Percentiles rank a stretch among this genome's conserved stretches.
These are phyloP conservation scores for Trypoxylus dichotomus DNA, from an alignment of 1,140 invertebrate species.

Conservation along the genomic window DNA sequence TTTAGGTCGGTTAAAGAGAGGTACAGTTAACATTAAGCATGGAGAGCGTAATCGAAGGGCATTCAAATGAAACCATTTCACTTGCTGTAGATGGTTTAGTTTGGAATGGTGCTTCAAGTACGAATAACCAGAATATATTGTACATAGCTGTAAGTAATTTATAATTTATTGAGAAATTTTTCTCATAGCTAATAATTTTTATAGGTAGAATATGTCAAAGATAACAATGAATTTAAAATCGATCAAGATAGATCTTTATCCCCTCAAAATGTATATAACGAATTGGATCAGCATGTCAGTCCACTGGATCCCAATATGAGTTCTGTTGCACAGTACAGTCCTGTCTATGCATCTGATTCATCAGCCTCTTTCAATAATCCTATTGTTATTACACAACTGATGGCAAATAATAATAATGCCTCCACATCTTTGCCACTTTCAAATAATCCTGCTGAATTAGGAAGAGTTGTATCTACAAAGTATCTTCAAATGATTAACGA, in stretches of 20 bases:
- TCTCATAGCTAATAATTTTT: not conserved
- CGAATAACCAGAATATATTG: slow-evolving; percentile 37
- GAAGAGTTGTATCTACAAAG: slow-evolving; percentile 19
- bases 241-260: slow-evolving; percentile 45
- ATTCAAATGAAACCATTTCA: slow-evolving; percentile 31
- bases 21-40: slow-evolving; percentile 30
- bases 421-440: slow-evolving; percentile 4
- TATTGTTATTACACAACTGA: slow-evolving; percentile 56
- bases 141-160: slow-evolving; percentile 47
- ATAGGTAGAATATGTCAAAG: slow-evolving; percentile 61
- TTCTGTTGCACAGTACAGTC: slow-evolving; percentile 60
- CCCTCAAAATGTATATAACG: slow-evolving; percentile 52
- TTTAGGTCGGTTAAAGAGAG: not conserved
- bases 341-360: slow-evolving; percentile 54
- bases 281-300: slow-evolving; percentile 60
- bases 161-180: not conserved
- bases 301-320: slow-evolving; percentile 64
- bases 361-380: slow-evolving; percentile 57
- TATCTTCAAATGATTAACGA: slow-evolving; percentile 23
- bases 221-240: slow-evolving; percentile 53
- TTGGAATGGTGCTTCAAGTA: slow-evolving; percentile 16
- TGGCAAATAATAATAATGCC: slow-evolving; percentile 24
- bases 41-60: slow-evolving; percentile 41
- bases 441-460: slow-evolving; percentile 3
- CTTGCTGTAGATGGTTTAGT: slow-evolving; percentile 22